phyloP scores from a whole-genome alignment of 2,888 invertebrate species.

The Drosophila austrosaltans region DNA sequence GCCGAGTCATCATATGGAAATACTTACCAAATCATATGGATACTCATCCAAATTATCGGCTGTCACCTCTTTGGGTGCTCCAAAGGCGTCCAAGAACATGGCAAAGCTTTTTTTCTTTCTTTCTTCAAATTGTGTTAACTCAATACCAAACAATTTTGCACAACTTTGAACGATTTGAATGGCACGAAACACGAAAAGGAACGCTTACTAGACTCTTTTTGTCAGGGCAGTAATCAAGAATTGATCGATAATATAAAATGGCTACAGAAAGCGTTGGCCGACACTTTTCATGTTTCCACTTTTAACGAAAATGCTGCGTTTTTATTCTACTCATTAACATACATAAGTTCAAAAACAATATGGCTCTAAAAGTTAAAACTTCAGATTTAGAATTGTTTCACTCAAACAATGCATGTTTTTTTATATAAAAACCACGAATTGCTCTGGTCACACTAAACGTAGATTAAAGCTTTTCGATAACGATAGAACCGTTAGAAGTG shows the following conservation, averaged over 20 bases:
- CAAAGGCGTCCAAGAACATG: conserved; percentile 57
- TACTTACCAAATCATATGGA: conserved; percentile 46
- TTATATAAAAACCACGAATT: too few species aligned
- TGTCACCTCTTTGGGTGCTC: conserved; percentile 53
- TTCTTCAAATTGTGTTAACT: not conserved
- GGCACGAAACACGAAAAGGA: too few species aligned
- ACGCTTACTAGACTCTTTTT: not conserved
- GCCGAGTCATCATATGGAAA: too few species aligned
- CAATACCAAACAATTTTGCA: conserved; percentile 1
- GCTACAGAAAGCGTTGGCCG: not conserved
- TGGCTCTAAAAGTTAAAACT: too few species aligned
- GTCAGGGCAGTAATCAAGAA: not conserved
- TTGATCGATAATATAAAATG: not conserved
- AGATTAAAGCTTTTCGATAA: not conserved
- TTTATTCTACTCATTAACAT: too few species aligned
- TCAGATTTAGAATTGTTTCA: too few species aligned
- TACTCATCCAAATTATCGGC: conserved; percentile 45
- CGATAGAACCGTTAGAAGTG: not conserved
- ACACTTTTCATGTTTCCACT: too few species aligned
- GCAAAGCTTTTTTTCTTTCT: not conserved
- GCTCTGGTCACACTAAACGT: too few species aligned
- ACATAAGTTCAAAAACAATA: too few species aligned
- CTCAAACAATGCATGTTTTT: too few species aligned
- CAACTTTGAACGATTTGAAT: not conserved
- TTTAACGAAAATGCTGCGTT: too few species aligned